Base-by-base conservation (phyloP, 2,888 invertebrate species). In the Chironomus tentans region DNA sequence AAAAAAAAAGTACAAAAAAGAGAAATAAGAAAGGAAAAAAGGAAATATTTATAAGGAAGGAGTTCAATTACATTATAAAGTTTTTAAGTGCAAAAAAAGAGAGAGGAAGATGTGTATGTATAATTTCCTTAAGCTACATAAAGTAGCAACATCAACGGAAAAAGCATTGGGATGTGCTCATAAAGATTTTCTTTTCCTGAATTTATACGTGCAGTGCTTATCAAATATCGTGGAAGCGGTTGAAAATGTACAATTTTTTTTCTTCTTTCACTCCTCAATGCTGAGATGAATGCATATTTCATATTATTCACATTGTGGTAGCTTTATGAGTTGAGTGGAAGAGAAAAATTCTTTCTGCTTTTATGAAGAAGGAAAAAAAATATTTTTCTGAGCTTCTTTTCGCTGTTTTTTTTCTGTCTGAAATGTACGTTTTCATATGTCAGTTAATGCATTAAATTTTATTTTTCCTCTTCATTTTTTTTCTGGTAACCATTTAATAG, bases 1-100 rank as follows among this genome's bases (percentile, higher is more conserved):
- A 38, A 38, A 56, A 15, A 56, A 15, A 56, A 3, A 50, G 3
- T 5, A 70, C 2, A 24, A 69, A 47, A 4, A 70, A 48, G 7
- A 28, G 28, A 28, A 28, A 28, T 28, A 28, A 28, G 28, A 28
- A 68, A 18, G 22, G 15, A 12, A 70, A 47, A 3, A 70, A 48
- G 7, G 38, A 15, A 68, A 38, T 61, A 18, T 61, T 61, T 22
- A 28, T 68, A 22, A 22, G 22, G 28, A 68, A 68, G 68, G 24
- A 68, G 68, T 28, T 48, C 70, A 70, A 70, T 70, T 70, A 70
- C 48, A 70, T 70, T 70, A 70, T 47, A 47, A 70, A 48, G 56
- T 56, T 56, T 56, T 56, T 56, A 5, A 5, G 5, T 18, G n/a
- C 18, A 18, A 18, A 7, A 47, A 21, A 47, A 47, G 22, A 48